Conservation (phyloP, 2,113 vertebrate species). For the Ochotona princeps region DNA sequence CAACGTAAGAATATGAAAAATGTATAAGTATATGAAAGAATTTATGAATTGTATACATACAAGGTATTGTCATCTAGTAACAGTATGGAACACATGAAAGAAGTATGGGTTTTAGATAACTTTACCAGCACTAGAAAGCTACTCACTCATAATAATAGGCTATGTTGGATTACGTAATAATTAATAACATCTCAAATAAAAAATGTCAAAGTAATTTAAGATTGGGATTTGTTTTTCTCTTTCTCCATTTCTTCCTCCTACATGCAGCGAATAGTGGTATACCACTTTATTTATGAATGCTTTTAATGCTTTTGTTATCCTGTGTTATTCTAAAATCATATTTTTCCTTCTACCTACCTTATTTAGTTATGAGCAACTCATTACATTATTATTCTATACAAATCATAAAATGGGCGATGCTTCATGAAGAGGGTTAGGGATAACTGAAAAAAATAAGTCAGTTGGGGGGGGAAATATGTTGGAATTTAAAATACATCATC, state of each 20-base stretch:
- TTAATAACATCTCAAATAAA: not conserved
- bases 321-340: conserved; percentile 19
- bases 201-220: not conserved
- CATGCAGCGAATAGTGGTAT: not conserved
- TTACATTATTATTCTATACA: not conserved
- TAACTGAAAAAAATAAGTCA: conserved; percentile 7
- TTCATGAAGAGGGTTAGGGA: not conserved
- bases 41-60: not conserved
- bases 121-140: not conserved
- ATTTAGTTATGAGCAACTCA: not conserved
- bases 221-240: not conserved
- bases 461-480: not conserved
- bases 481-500: not conserved
- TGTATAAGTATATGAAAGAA: not conserved
- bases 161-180: not conserved
- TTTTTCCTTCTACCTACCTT: not conserved
- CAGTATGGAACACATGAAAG: not conserved
- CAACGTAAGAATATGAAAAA: not conserved
- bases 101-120: not conserved
- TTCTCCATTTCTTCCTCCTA: not conserved
- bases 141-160: not conserved
- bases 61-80: not conserved
- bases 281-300: not conserved
- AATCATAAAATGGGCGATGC: not conserved
- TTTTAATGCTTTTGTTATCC: not conserved